These are phyloP conservation scores for Ctenicera cuprea DNA, from an alignment of 2,888 invertebrate genomes.

Conservation along the genomic window DNA sequence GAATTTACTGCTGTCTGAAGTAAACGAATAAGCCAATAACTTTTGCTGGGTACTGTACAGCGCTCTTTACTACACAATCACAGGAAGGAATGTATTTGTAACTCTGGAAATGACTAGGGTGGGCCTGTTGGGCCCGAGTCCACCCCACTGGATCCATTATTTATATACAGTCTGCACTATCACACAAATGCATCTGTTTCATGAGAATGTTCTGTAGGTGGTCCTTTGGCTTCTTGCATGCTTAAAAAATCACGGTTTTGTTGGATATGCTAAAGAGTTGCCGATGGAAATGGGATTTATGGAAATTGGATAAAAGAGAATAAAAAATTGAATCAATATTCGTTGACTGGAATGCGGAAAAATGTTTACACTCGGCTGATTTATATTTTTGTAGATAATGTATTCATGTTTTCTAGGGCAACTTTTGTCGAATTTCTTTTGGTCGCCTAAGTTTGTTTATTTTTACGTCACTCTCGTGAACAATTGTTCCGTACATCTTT, in stretches of 20 bases:
- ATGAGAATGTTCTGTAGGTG: constrained; percentile 32
- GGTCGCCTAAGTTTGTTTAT: constrained; percentile 12
- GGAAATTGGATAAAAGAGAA: constrained; percentile 51
- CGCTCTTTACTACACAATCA: constrained; percentile 21
- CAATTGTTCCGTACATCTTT: constrained; percentile 1
- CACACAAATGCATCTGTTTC: constrained; percentile 39
- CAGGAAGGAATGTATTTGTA: constrained; percentile 33
- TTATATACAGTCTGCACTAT: constrained; percentile 41
- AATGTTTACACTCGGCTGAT: constrained; percentile 49
- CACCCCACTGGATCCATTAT: constrained; percentile 46
- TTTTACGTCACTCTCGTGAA: constrained; percentile 1
- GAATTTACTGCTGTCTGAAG: constrained; percentile 19
- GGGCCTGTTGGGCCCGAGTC: constrained; percentile 6
- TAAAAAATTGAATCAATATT: constrained; percentile 50
- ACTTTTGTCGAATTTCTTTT: constrained; percentile 16
- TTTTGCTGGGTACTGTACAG: constrained; percentile 25
- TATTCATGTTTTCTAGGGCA: constrained; percentile 28
- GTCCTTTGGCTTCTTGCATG: constrained; percentile 22
- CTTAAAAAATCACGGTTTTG: constrained; percentile 40
- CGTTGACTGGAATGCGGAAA: constrained; percentile 47
- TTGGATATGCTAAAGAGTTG: constrained; percentile 44
- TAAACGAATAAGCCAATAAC: constrained; percentile 25
- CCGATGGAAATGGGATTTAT: constrained; percentile 47
- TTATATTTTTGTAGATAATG: constrained; percentile 42
- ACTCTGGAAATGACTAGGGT: constrained; percentile 39